Evolutionary conservation across 2,888 invertebrate species (phyloP).

Genomic region (Orthosia gothica): DNA sequence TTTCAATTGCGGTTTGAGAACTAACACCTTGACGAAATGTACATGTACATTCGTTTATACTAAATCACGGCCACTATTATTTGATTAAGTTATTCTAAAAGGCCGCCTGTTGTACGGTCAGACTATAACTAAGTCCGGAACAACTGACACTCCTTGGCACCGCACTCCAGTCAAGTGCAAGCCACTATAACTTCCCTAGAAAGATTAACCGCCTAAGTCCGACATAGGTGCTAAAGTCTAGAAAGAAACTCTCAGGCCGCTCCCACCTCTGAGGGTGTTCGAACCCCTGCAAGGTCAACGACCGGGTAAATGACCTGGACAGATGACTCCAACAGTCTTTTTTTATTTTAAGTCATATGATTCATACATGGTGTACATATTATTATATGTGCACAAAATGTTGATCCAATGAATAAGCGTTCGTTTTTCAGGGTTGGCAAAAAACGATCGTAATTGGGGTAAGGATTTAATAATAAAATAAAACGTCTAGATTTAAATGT

Average conservation of each 20-base stretch:
- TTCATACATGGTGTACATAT: constrained; percentile 49
- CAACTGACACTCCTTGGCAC: constrained; percentile 37
- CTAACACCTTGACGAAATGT: constrained; percentile 24
- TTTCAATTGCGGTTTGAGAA: constrained; percentile 22
- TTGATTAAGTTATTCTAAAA: constrained; percentile 15
- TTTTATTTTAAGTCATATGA: constrained; percentile 72
- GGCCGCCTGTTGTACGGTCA: not conserved
- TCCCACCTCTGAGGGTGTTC: constrained; percentile 56
- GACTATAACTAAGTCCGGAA: constrained; percentile 23
- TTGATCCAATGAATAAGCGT: constrained; percentile 70
- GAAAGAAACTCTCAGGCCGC: constrained; percentile 38
- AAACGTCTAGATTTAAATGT: constrained; percentile 46
- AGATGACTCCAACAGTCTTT: constrained; percentile 75
- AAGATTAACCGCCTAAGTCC: constrained; percentile 41
- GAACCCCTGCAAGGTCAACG: constrained; percentile 75
- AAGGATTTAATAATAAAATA: constrained; percentile 18
- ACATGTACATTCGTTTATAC: not conserved
- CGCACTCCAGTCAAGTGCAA: constrained; percentile 43
- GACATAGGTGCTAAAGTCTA: constrained; percentile 41
- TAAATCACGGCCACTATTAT: constrained; percentile 3
- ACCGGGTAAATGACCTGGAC: constrained; percentile 80
- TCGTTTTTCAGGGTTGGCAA: constrained; percentile 59
- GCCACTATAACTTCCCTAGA: constrained; percentile 30
- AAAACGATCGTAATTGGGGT: constrained; percentile 38
- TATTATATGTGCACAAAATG: constrained; percentile 56